Evolutionary conservation across 2,888 invertebrate genomes (phyloP), one percentile per base, ranked within the genome.

Genomic region (Oscheius sp.): DNA sequence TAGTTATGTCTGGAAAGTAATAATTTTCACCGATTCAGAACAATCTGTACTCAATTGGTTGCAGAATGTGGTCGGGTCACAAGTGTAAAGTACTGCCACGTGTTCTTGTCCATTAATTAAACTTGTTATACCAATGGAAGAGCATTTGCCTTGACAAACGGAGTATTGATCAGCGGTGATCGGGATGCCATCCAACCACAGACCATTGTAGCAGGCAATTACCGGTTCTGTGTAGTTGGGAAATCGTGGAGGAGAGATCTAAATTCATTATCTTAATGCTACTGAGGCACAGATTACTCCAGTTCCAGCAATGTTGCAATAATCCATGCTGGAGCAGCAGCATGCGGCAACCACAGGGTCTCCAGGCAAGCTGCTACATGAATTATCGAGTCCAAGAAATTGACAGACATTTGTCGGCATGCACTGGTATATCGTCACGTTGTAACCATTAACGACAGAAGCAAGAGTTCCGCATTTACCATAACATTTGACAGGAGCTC

Each of bases 181-280:
- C 7, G 60, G 42, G 7, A 7, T 42, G 4, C 75, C 76, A 58
- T 80, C 77, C 70, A 80, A 62, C 62, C 76, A 79, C n/a, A 82
- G 55, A 63, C 82, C 82, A 29, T 70, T 75, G 72, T 78, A 82
- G 74, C 82, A 82, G 51, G 76, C 80, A 66, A 82, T 79, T 3
- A 57, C 74, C 9, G 82, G 74, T 60, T 74, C 58, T 59, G 71
- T 57, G 76, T 78, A 33, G 74, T 47, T 74, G 73, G 76, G 51
- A 71, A 62, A 73, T 75, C 73, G 65, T 72, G 74, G 37, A 51
- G 53, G 37, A 74, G 78, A 60, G 33, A 75, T 73, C 73, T 73
- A 13, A 59, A 50, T 37, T 47, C 11, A 9, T 47, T 47, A 29
- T 50, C 1, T 48, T 29, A 10, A 11, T 13, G 13, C 29, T 3